These are phyloP conservation scores for Philopedon plagiatum DNA, from an alignment of 2,888 invertebrate species.

Conservation along the genomic window DNA sequence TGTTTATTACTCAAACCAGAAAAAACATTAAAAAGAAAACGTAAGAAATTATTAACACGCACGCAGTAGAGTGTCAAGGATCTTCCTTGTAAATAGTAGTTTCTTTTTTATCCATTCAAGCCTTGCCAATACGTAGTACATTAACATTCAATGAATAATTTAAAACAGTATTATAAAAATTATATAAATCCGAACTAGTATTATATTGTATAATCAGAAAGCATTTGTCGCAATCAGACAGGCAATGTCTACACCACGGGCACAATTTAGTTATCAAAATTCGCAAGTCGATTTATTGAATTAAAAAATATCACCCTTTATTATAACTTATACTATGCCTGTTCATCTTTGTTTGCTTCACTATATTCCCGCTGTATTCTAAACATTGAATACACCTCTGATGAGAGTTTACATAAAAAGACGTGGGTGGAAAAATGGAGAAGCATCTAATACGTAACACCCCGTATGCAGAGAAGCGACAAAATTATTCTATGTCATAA, in stretches of 20 bases:
- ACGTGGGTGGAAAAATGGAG: too few species aligned
- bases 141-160: constrained; percentile 36
- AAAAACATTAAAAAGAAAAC: not conserved
- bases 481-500: constrained; percentile 17
- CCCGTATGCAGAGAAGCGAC: not conserved
- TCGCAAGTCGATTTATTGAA: constrained; percentile 1
- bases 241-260: constrained; percentile 2
- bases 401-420: too few species aligned
- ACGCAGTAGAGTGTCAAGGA: constrained; percentile 14
- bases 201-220: constrained; percentile 30
- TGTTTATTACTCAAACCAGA: too few species aligned
- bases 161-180: constrained; percentile 27
- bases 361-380: too few species aligned
- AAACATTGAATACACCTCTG: too few species aligned
- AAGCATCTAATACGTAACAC: too few species aligned
- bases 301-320: not conserved
- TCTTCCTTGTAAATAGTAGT: constrained; percentile 17
- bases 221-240: constrained; percentile 20
- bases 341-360: too few species aligned
- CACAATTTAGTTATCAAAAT: constrained; percentile 1
- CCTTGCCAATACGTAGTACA: constrained; percentile 13
- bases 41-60: not conserved
- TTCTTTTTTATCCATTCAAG: constrained; percentile 31
- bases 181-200: constrained; percentile 28
- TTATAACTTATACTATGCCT: too few species aligned